Base-by-base conservation (phyloP, 2,888 invertebrate species). In the Pyrrhosoma nymphula region DNA sequence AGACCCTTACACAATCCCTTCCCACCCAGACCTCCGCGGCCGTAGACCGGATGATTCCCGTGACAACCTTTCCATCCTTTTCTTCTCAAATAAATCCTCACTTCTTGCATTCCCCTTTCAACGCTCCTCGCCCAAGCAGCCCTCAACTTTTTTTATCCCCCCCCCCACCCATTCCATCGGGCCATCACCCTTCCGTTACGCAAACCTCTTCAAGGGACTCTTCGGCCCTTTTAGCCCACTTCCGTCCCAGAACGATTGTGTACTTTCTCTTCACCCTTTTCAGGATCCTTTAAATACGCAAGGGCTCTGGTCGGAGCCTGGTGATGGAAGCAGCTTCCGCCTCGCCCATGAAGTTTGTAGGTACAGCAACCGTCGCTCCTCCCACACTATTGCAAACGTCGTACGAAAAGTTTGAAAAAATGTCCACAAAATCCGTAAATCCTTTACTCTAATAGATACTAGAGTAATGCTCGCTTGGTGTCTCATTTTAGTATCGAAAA, bases 11-110 rank as follows among this genome's bases (percentile, higher is more conserved):
- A 20, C 23, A 26, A 69, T 69, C 69, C 35, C 82, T 16, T 30
- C 30, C 82, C 35, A 18, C n/a, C 69, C 82, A 30, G 30, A 35
- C 82, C 82, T 35, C n/a, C 16, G 16, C 16, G 18, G 82, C 82
- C 30, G 30, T 10, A n/a, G n/a, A 35, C 82, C 82, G 82, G 30
- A 82, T 82, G 82, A 82, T 82, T 82, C 26, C 82, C 82, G 35
- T 82, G 82, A 82, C 82, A 82, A 35, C 26, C 30, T 35, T 82
- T 82, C 82, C 35, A 35, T 30, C 30, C 82, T 35, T 82, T 82
- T 82, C 30, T 82, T 82, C 35, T 12, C 82, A 82, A 82, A 82
- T 82, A 82, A 82, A 82, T 82, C 82, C 82, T 82, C 82, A 82
- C 82, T 82, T 82, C 82, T 82, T 82, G 82, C 82, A 16, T 82